Evolutionary conservation across 2,888 invertebrate genomes (phyloP).

Genomic region (Masnerella sp.): DNA sequence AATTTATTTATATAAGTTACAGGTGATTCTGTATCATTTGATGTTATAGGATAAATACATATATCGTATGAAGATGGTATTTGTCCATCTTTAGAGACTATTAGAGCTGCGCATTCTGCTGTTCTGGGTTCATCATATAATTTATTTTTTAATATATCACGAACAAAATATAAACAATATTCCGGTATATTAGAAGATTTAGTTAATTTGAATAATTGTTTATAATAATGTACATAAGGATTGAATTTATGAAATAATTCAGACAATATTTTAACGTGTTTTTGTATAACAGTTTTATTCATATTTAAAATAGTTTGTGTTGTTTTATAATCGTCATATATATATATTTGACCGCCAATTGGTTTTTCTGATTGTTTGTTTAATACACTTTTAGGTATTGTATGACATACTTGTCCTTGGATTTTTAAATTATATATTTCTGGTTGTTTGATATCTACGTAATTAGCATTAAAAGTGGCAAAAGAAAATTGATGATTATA

Average conservation of each 20-base stretch:
- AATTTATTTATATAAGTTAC: constrained; percentile 9
- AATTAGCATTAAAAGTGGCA: constrained; percentile 7
- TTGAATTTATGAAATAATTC: constrained; percentile 4
- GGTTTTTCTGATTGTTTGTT: not conserved
- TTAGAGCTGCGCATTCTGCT: not conserved
- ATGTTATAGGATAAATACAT: constrained; percentile 2
- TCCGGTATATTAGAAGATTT: not conserved
- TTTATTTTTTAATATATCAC: not conserved
- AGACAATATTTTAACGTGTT: constrained; percentile 1
- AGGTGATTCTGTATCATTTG: not conserved
- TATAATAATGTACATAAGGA: constrained; percentile 4
- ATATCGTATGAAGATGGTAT: not conserved
- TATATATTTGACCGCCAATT: constrained; percentile 17
- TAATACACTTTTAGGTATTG: too few relatives aligned
- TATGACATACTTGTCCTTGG: too few relatives aligned
- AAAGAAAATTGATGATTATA: constrained; percentile 23
- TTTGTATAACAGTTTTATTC: constrained; percentile 6
- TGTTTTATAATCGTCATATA: constrained; percentile 15
- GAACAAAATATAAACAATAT: constrained; percentile 18
- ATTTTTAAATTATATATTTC: constrained; percentile 16
- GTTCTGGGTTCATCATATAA: not conserved
- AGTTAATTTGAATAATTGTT: constrained; percentile 7
- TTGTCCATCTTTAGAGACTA: not conserved
- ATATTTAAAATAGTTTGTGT: constrained; percentile 1
- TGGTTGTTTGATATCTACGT: not conserved